phyloP scores from a whole-genome alignment of 2,888 invertebrate species.

The Eutolmus rufibarbis region DNA sequence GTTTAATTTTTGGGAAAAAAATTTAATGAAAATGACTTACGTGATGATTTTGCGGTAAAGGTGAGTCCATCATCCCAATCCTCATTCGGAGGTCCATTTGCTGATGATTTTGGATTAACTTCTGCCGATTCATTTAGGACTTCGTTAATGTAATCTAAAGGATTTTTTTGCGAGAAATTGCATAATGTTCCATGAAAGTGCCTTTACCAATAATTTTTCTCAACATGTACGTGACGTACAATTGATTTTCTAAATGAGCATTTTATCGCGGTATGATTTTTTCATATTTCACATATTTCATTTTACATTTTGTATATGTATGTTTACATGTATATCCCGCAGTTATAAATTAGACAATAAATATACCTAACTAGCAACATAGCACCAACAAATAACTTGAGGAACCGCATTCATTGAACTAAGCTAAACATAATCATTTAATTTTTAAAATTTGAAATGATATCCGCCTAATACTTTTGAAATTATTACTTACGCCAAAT shows the following conservation, averaged over 20 bases:
- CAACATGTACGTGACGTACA: slow-evolving; percentile 7
- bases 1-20: background rate
- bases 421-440: no score
- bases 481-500: no score
- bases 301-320: no score
- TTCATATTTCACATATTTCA: background rate
- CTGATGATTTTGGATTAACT: slow-evolving; percentile 60
- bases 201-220: background rate
- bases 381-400: no score
- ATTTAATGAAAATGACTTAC: slow-evolving; percentile 67
- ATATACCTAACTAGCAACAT: no score
- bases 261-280: background rate
- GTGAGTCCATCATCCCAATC: slow-evolving; percentile 89
- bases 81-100: slow-evolving; percentile 64
- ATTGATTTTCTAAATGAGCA: background rate
- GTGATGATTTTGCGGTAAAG: slow-evolving; percentile 87
- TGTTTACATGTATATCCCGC: no score
- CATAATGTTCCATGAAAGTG: slow-evolving; percentile 25
- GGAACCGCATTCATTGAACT: no score
- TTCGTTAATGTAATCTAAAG: slow-evolving; percentile 83
- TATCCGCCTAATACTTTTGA: no score
- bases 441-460: no score
- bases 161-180: slow-evolving; percentile 6
- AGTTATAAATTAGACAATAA: no score
- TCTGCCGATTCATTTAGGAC: slow-evolving; percentile 75